Evolutionary conservation across 2,797 vertebrate genomes (phyloP).

Genomic region (Corythornis leucogaster): DNA sequence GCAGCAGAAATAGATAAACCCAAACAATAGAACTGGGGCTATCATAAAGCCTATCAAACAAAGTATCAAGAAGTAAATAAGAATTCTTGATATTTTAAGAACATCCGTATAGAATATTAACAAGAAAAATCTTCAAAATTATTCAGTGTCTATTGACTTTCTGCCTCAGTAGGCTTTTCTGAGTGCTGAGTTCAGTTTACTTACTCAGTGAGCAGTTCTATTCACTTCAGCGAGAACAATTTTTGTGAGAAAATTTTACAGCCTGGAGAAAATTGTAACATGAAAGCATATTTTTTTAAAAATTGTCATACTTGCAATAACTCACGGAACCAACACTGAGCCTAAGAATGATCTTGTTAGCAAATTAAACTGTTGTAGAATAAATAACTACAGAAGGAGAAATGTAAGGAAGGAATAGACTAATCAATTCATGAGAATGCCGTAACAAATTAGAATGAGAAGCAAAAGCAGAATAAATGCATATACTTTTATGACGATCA

Average conservation of each 20-base stretch:
- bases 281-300: accelerated
- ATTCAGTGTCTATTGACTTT: background rate
- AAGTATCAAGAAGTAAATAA: background rate
- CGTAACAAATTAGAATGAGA: background rate
- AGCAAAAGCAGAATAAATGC: background rate
- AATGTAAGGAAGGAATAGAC: background rate
- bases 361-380: background rate
- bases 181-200: background rate
- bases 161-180: background rate
- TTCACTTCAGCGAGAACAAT: background rate
- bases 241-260: background rate
- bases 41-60: background rate
- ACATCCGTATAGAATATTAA: background rate
- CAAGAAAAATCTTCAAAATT: background rate
- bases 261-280: background rate
- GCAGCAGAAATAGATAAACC: background rate
- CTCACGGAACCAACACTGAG: background rate
- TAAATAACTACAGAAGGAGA: background rate
- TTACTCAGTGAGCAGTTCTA: background rate
- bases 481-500: background rate
- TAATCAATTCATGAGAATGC: background rate
- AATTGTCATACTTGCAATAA: background rate
- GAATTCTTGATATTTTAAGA: background rate
- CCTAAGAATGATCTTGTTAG: background rate
- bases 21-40: background rate